Evolutionary conservation across 2,113 vertebrate genomes (phyloP).

Genomic region (Triplophysa dalaica): DNA sequence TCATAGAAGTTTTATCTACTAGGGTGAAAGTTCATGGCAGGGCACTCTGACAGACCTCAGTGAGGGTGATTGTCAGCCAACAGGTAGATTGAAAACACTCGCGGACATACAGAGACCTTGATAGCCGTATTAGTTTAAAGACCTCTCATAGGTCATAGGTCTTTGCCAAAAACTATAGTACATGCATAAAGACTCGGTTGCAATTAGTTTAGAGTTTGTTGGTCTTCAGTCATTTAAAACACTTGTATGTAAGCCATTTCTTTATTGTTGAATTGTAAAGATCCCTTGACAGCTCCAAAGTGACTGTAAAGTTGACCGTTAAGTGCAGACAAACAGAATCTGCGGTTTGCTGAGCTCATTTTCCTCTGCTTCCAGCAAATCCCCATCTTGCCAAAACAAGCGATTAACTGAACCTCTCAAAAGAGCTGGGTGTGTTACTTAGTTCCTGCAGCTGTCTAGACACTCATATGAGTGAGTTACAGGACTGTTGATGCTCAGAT

Average conservation of each 20-base stretch:
- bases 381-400: slow-evolving; percentile 61
- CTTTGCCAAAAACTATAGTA: too few relatives aligned
- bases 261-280: neutral
- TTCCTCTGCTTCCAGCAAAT: slow-evolving; percentile 1
- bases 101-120: neutral
- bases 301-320: slow-evolving; percentile 18
- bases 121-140: neutral
- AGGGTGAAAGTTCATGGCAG: slow-evolving; percentile 49
- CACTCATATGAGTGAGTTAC: slow-evolving; percentile 29
- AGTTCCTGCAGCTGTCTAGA: slow-evolving; percentile 36
- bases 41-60: neutral
- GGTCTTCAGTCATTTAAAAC: neutral
- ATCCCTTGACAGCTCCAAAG: neutral
- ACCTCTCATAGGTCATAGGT: too few relatives aligned
- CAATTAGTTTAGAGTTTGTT: too few relatives aligned
- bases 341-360: slow-evolving; percentile 31
- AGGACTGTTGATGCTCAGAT: neutral
- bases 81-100: slow-evolving; percentile 44
- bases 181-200: too few relatives aligned
- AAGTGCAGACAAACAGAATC: slow-evolving; percentile 1
- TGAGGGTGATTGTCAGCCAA: slow-evolving; percentile 39
- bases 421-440: slow-evolving; percentile 8
- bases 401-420: slow-evolving; percentile 56
- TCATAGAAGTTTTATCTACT: neutral
- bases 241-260: neutral